Percentiles rank a stretch among this genome's conserved stretches.
These are phyloP conservation scores for Cryptops parisi DNA, from an alignment of 2,888 invertebrate genomes.

Conservation along the genomic window DNA sequence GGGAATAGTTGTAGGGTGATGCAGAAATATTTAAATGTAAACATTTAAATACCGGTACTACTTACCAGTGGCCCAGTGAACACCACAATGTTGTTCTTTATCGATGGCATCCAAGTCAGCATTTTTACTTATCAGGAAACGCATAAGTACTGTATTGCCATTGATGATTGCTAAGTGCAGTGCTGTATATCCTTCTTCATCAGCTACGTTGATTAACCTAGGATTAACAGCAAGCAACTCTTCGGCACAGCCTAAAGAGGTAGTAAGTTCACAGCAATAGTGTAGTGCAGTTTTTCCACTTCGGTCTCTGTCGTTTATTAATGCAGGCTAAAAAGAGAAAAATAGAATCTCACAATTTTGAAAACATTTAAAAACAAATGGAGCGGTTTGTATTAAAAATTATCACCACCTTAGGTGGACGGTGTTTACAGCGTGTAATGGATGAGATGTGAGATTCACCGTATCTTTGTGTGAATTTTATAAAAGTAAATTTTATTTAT, in stretches of 20 bases:
- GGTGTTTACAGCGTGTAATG: no score
- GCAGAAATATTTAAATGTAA: no score
- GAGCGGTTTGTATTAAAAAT: no score
- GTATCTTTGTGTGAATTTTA: no score
- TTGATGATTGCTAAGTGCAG: slow-evolving; percentile 90
- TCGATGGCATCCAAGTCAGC: slow-evolving; percentile 83
- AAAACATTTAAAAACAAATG: background rate
- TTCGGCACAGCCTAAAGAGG: slow-evolving; percentile 49
- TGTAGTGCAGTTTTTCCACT: slow-evolving; percentile 78
- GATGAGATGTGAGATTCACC: no score
- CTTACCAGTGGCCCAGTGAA: slow-evolving; percentile 98
- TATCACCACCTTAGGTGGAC: no score
- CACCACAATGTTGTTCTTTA: slow-evolving; percentile 83
- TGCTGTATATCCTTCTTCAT: slow-evolving; percentile 89
- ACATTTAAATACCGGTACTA: no score
- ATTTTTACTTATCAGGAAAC: slow-evolving; percentile 68
- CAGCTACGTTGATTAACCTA: slow-evolving; percentile 65
- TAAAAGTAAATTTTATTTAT: no score
- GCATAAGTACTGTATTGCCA: slow-evolving; percentile 63
- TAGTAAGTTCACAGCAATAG: slow-evolving; percentile 69
- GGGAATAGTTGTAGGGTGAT: no score
- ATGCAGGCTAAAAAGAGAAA: slow-evolving; percentile 26
- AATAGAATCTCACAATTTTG: background rate
- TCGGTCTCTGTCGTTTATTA: slow-evolving; percentile 57
- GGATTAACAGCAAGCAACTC: slow-evolving; percentile 61